Conservation (phyloP, 2,797 vertebrate species). For the Valencia hispanica region DNA sequence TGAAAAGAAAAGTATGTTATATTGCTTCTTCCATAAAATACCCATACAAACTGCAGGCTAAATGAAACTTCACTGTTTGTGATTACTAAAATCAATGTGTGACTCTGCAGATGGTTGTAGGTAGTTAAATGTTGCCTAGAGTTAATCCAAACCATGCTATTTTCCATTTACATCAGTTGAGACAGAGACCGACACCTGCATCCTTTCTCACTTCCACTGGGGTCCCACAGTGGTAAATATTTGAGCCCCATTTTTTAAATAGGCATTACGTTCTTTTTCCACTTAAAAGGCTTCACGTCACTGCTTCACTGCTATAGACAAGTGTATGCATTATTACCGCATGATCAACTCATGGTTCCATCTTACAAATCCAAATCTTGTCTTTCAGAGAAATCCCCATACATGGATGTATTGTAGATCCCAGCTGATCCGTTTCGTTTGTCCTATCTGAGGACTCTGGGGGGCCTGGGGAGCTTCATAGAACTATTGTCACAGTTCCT, state of each 20-base stretch:
- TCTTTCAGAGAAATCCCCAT: neutral
- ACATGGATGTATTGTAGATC: neutral
- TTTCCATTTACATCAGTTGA: no score
- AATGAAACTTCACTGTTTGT: no score
- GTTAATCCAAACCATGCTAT: no score
- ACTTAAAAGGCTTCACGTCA: neutral
- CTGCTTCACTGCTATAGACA: neutral
- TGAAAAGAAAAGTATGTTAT: neutral
- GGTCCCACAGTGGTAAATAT: neutral
- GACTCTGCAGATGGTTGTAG: no score
- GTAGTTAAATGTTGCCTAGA: no score
- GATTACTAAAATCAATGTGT: no score
- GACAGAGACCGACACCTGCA: no score
- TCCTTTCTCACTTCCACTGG: neutral
- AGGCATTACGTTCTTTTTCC: neutral
- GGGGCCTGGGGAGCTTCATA: neutral
- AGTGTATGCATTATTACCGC: neutral
- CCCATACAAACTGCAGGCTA: neutral
- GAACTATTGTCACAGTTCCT: neutral
- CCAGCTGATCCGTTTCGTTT: neutral
- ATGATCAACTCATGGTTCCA: neutral
- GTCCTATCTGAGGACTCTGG: neutral
- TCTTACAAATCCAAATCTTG: neutral
- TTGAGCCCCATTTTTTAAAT: neutral
- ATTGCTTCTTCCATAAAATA: neutral